phyloP scores from a whole-genome alignment of 2,797 vertebrate genomes.

The Lepus oiostolus region DNA sequence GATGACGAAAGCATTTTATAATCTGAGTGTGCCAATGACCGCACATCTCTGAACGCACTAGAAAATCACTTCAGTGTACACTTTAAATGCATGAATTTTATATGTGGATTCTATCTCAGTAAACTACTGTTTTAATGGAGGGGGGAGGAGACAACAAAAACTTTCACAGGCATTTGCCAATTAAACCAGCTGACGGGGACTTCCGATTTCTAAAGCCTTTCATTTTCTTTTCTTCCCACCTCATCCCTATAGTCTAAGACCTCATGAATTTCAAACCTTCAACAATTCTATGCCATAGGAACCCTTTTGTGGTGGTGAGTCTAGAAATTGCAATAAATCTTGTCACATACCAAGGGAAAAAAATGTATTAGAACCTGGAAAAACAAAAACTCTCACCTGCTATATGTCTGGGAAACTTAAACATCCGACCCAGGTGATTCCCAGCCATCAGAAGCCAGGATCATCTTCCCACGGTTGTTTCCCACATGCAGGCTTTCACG shows the following conservation, averaged over 20 bases:
- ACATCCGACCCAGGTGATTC: neutral
- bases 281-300: neutral
- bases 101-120: neutral
- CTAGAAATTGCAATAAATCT: conserved; percentile 31
- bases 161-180: neutral
- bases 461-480: neutral
- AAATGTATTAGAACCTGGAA: neutral
- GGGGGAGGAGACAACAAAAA: neutral
- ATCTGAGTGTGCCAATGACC: neutral
- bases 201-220: neutral
- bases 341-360: neutral
- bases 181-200: neutral
- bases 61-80: neutral
- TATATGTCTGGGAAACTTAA: neutral
- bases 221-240: neutral
- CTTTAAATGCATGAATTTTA: neutral
- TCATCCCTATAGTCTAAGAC: neutral
- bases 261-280: neutral
- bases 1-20: neutral
- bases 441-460: neutral
- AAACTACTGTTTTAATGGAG: neutral
- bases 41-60: neutral
- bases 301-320: neutral
- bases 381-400: neutral
- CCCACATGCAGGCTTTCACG: neutral